Percentiles rank a stretch among this genome's conserved stretches.
phyloP scores from a whole-genome alignment of 2,888 invertebrate species.

The Dastarcus helophoroides region DNA sequence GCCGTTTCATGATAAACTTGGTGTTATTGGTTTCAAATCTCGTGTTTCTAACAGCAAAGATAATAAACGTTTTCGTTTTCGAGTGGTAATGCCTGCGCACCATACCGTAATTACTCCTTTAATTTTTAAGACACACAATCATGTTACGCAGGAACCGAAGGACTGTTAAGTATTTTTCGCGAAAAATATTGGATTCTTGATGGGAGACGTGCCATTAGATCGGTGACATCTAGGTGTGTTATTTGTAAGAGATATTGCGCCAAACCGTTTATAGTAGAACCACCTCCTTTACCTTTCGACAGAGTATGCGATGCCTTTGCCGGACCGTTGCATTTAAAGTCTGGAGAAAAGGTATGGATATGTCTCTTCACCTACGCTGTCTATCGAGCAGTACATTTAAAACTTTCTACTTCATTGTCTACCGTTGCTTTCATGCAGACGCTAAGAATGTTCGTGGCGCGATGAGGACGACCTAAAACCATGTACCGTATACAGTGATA shows the following conservation, averaged over 20 bases:
- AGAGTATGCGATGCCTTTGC: slow-evolving; percentile 21
- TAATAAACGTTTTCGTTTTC: too few relatives aligned
- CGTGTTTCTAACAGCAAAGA: too few relatives aligned
- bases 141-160: too few relatives aligned
- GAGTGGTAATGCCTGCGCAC: too few relatives aligned
- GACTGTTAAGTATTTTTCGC: too few relatives aligned
- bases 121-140: too few relatives aligned
- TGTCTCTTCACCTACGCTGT: slow-evolving; percentile 30
- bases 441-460: slow-evolving; percentile 23
- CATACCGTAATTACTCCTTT: too few relatives aligned
- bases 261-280: slow-evolving; percentile 12
- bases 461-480: slow-evolving; percentile 21
- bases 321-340: slow-evolving; percentile 26
- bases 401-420: slow-evolving; percentile 23
- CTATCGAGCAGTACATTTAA: slow-evolving; percentile 30
- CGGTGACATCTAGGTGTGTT: too few relatives aligned
- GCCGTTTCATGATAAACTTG: too few relatives aligned
- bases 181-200: too few relatives aligned
- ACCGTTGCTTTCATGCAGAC: slow-evolving; percentile 23
- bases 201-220: too few relatives aligned
- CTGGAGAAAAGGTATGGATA: slow-evolving; percentile 24
- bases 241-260: slow-evolving; percentile 13
- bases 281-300: slow-evolving; percentile 21
- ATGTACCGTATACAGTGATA: slow-evolving; percentile 30
- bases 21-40: too few relatives aligned